Evolutionary conservation across 2,113 vertebrate species (phyloP), one percentile per base, ranked within the genome.

Genomic region (Hippocampus mohnikei): DNA sequence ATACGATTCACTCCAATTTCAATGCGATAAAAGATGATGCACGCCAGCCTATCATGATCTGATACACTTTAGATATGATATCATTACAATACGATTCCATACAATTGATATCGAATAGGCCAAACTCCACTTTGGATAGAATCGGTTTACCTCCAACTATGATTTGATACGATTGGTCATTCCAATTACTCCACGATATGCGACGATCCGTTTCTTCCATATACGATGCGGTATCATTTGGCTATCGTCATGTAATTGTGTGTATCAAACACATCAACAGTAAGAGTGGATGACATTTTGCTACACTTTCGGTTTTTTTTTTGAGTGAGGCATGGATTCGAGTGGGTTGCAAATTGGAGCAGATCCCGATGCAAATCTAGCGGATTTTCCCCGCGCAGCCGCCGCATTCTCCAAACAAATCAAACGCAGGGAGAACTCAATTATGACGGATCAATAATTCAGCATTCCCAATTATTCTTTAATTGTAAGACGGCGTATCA

Each of bases 371-470:
- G 81, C 72, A 80, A 81, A 88, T 86, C 76, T 73, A 74, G 69
- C 66, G 74, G 70, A 80, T 88, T 85, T 82, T 82, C 80, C 33
- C 63, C 66, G 72, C 70, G 79, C 80, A 79, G 81, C 81, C 58
- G 15, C 27, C 27, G 72, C 77, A 87, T 88, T 83, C 81, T 87
- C 82, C 79, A 82, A 60, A 81, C 78, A 85, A 85, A 88, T 84
- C 82, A 84, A 87, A 90, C 86, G 86, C 80, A 81, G 84, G 82
- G 78, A 88, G 78, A 88, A 87, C 84, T 90, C 88, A 87, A 85
- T 91, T 89, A 88, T 83, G 78, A 87, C 63, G 71, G 86, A 91
- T 89, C 88, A 90, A 90, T 91, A 90, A 90, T 89, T 88, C 89
- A 87, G 79, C 82, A 62, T 84, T 87, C 83, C 87, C 87, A 91